Base-by-base conservation (phyloP, 2,113 vertebrate species). In the human (Homo sapiens) region DNA sequence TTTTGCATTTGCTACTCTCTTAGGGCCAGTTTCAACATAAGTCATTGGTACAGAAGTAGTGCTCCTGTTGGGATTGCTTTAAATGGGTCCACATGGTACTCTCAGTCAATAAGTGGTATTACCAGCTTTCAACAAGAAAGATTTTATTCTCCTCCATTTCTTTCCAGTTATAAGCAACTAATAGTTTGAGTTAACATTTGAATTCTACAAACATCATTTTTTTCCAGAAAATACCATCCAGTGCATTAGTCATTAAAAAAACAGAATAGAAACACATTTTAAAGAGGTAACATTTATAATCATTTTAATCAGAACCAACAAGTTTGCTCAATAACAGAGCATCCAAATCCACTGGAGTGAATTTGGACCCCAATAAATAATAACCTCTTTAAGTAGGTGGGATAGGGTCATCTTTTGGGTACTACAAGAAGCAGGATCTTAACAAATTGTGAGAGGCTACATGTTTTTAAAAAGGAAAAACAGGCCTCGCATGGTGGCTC, bases 121-220 rank as follows among this genome's bases (percentile, higher is more conserved):
- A 91, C 16, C 57, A 96, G 5, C 30, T 96, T 96, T 94, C 16
- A 91, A 78, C 43, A 23, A 94, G 50, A 97, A 98, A 57, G 18
- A 14, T 32, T 78, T 76, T 32, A 48, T 88, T 94, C 22, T 84
- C 57, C 50, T 94, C 25, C 76, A 89, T 90, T 78, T 59, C 95
- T 86, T 89, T 89, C 90, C 89, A 70, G 35, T 55, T 89, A 96
- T 76, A 88, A 85, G 89, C 70, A 90, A 64, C 48, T 59, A 79
- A 17, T 55, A 50, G 40, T 96, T 70, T 95, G 20, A 97, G 50
- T 66, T 89, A 79, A 73, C 70, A 92, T 96, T 35, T 80, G 27
- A 92, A 96, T 93, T 96, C 93, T 85, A 66, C 73, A 92, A 95
- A 94, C 30, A 78, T 93, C 38, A 45, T 61, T 59, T 93, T 95